A percentile compares a stretch with the other conserved stretches of the same genome.
Conservation (phyloP, 2,797 vertebrate genomes). For the Coregonus ussuriensis region DNA sequence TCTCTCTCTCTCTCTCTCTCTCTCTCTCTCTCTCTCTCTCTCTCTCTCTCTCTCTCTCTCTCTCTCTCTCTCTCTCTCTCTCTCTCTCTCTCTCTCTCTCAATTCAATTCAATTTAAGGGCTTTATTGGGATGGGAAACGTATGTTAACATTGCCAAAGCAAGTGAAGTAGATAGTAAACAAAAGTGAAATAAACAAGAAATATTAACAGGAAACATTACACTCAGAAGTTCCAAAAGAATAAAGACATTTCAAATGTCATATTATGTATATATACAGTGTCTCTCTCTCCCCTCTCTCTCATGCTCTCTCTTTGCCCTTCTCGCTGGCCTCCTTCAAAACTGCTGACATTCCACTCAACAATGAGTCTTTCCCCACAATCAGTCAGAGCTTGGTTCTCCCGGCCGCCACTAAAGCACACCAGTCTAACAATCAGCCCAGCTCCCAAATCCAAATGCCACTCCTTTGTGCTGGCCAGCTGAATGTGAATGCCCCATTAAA, state of each 20-base stretch:
- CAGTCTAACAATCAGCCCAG: constrained; percentile 48
- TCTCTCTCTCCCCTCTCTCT: constrained; percentile 1
- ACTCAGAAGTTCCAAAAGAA: no score
- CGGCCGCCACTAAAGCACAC: constrained; percentile 50
- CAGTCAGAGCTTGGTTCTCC: constrained; percentile 43
- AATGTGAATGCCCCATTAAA: constrained; percentile 68
- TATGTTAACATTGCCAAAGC: no score
- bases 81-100: constrained; percentile 13
- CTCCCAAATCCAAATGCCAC: constrained; percentile 52
- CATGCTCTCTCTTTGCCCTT: constrained; percentile 4
- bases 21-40: background rate
- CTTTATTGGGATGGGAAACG: no score
- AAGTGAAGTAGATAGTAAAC: no score
- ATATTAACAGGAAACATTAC: no score
- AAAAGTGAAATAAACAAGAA: no score
- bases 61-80: constrained; percentile 12
- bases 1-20: background rate
- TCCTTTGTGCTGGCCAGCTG: constrained; percentile 56
- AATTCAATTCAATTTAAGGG: no score
- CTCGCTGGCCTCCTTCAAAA: constrained; percentile 42
- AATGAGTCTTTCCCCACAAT: constrained; percentile 50
- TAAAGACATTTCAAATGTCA: no score
- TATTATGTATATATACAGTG: no score
- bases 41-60: constrained; percentile 1
- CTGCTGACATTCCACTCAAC: constrained; percentile 54